Evolutionary conservation across 2,888 invertebrate species (phyloP), one percentile per base, ranked within the genome.

Genomic region (Pedicia rivosa): DNA sequence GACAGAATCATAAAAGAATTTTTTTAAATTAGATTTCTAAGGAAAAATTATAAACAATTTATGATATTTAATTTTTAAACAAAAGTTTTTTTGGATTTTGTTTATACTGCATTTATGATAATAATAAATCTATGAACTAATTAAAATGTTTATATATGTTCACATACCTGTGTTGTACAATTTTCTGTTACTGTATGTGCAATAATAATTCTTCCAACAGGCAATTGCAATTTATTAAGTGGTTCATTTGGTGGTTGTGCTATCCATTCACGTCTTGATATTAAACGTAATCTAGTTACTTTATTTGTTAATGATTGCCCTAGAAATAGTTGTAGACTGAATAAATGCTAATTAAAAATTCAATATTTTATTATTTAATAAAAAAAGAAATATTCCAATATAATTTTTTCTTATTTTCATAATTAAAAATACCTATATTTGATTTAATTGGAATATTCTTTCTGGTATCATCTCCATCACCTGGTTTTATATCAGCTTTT

Each of bases 111-210:
- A n/a, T n/a, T n/a, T n/a, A n/a, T n/a, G n/a, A n/a, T n/a, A n/a
- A n/a, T n/a, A n/a, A n/a, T n/a, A n/a, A n/a, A n/a, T n/a, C n/a
- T n/a, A n/a, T n/a, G n/a, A n/a, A n/a, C n/a, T n/a, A n/a, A n/a
- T 15, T 29, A 29, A 27, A 14, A 2, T 27, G 6, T 5, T 27
- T 16, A 16, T 16, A 26, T 31, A 38, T 14, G 20, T 29, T 19
- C 16, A 48, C 46, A 71, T n/a, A n/a, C 70, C 60, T 67, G 65
- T 7, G 61, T 62, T 6, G 50, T 44, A 49, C 79, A 79, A 35
- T 59, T 59, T 42, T 70, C 70, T 0, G 75, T 70, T 2, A 71
- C 77, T 1, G 78, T 76, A 44, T 74, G 73, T 2, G 65, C 58
- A 36, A 74, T 68, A 36, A 73, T 65, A 3, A 72, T 69, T 35